phyloP scores from a whole-genome alignment of 2,888 invertebrate genomes.

The Lacanobia wlatinum region DNA sequence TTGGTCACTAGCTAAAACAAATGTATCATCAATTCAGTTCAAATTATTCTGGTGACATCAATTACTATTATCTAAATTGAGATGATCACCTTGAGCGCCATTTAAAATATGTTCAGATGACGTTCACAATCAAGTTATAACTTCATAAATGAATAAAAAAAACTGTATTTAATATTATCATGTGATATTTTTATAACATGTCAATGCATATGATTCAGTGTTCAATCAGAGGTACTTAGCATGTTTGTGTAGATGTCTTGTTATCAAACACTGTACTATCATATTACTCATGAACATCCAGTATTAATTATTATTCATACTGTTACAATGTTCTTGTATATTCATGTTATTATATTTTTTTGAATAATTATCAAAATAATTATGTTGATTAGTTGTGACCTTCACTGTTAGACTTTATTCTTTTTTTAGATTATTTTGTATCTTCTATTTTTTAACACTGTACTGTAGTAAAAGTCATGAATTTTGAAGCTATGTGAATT shows the following conservation, averaged over 20 bases:
- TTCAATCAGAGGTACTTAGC: conserved; percentile 34
- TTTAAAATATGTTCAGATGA: conserved; percentile 8
- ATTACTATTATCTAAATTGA: conserved; percentile 29
- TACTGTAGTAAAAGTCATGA: neutral
- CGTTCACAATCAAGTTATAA: conserved; percentile 9
- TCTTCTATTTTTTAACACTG: too few relatives aligned
- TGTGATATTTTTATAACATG: conserved; percentile 24
- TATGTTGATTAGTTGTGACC: conserved; percentile 2
- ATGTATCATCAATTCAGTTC: neutral
- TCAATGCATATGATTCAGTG: conserved; percentile 30
- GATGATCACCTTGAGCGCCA: conserved; percentile 44
- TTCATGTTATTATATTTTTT: neutral
- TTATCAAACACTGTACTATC: conserved; percentile 48
- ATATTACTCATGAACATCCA: conserved; percentile 30
- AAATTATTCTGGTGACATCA: conserved; percentile 10
- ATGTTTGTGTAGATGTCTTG: conserved; percentile 25
- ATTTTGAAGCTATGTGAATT: neutral
- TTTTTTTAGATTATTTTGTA: neutral
- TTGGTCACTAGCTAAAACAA: neutral
- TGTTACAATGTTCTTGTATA: conserved; percentile 8
- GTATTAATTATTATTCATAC: conserved; percentile 12
- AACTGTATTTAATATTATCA: neutral
- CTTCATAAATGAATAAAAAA: conserved; percentile 1
- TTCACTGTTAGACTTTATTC: neutral
- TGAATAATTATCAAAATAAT: neutral